Evolutionary conservation across 2,113 vertebrate species (phyloP).

Genomic region (Ranitomeya imitator): DNA sequence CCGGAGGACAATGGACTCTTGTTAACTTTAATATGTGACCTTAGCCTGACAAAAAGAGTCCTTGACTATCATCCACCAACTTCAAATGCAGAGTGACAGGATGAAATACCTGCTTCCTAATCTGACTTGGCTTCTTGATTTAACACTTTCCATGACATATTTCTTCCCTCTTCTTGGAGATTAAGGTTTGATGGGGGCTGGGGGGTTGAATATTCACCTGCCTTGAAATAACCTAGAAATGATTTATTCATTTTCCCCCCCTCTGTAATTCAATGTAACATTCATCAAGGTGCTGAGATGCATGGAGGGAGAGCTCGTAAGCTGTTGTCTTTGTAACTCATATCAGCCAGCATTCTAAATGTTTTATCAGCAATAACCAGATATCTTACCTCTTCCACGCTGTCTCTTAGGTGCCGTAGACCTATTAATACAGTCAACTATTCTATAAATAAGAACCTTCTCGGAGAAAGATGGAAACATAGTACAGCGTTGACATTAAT

Average conservation of each 20-base stretch:
- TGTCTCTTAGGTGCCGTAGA: constrained; percentile 46
- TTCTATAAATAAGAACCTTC: constrained; percentile 52
- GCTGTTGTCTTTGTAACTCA: constrained; percentile 43
- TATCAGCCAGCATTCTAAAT: constrained; percentile 35
- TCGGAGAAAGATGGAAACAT: constrained; percentile 34
- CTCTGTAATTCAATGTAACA: constrained; percentile 22
- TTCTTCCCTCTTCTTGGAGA: background rate
- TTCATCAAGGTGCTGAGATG: constrained; percentile 38
- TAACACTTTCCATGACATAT: constrained; percentile 13
- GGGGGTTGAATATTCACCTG: background rate
- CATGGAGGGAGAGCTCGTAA: constrained; percentile 25
- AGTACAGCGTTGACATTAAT: constrained; percentile 49
- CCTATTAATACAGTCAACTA: constrained; percentile 51
- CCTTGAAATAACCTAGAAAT: constrained; percentile 22
- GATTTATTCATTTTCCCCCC: constrained; percentile 40
- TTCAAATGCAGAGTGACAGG: constrained; percentile 39
- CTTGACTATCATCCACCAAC: constrained; percentile 44
- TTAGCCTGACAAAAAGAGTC: constrained; percentile 48
- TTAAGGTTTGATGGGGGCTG: background rate
- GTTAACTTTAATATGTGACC: constrained; percentile 51
- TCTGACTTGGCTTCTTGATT: constrained; percentile 28
- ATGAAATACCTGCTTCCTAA: constrained; percentile 24
- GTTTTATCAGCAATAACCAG: constrained; percentile 41
- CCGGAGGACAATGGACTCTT: constrained; percentile 53
- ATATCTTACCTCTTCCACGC: constrained; percentile 12